A percentile compares a stretch with the other conserved stretches of the same genome.
phyloP scores from a whole-genome alignment of 2,113 vertebrate genomes.

The Clarias gariepinus region DNA sequence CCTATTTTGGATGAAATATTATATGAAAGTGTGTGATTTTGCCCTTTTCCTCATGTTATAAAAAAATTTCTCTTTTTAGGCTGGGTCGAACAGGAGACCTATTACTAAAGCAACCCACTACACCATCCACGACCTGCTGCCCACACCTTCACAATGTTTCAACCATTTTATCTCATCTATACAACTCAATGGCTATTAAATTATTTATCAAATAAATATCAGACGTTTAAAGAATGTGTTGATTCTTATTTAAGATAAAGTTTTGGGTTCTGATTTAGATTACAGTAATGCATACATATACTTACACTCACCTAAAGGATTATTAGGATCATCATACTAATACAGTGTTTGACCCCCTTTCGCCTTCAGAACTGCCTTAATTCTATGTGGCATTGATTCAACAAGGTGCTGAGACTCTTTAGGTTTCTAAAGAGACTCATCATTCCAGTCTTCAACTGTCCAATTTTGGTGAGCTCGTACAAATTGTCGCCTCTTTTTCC shows the following conservation, averaged over 20 bases:
- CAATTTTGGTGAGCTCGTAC: no score
- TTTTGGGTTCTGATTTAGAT: not conserved
- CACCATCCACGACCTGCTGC: not conserved
- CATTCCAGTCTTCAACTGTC: no score
- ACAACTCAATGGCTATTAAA: not conserved
- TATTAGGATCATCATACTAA: no score
- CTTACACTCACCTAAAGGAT: no score
- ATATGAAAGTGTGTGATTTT: not conserved
- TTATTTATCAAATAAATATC: conserved; percentile 15
- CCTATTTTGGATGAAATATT: not conserved
- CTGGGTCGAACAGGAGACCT: conserved; percentile 80
- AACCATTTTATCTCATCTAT: not conserved
- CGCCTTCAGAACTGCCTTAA: no score
- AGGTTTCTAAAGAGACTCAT: no score
- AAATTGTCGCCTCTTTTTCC: no score
- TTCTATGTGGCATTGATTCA: no score
- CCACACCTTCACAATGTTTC: not conserved
- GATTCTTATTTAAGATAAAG: not conserved
- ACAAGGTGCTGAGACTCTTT: no score
- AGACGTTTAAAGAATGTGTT: not conserved
- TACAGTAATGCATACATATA: no score
- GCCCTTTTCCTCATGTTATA: not conserved
- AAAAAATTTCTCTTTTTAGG: conserved; percentile 39
- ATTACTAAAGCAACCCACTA: conserved; percentile 70
- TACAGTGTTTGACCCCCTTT: no score